Conservation (phyloP, 1,140 invertebrate genomes). For the Pemphigus obesinymphae region DNA sequence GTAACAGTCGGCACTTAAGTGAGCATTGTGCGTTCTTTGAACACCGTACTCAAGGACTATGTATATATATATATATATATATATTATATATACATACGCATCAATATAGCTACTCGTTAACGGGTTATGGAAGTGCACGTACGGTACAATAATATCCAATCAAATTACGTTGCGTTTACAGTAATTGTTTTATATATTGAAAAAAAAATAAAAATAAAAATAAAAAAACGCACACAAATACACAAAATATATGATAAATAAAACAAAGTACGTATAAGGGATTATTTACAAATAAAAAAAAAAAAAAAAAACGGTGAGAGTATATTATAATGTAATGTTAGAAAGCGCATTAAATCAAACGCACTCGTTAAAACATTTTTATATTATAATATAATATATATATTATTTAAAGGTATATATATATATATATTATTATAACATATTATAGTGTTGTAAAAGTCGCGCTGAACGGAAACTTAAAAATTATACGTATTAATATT, state of each 20-base stretch:
- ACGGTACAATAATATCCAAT: not conserved
- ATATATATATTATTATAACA: not conserved
- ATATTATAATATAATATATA: not conserved
- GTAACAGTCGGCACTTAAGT: not conserved
- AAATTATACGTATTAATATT: not conserved
- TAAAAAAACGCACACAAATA: not conserved
- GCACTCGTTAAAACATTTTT: no score
- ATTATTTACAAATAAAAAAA: not conserved
- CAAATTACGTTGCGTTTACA: not conserved
- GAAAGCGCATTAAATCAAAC: not conserved
- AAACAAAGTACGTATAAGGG: not conserved
- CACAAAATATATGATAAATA: not conserved
- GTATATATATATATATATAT: not conserved
- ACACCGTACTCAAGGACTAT: not conserved
- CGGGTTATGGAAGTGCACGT: not conserved
- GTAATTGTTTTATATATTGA: not conserved
- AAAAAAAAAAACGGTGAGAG: no score
- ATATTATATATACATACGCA: not conserved
- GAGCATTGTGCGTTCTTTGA: not conserved
- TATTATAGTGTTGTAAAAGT: not conserved
- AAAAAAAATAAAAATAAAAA: not conserved
- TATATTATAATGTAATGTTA: no score
- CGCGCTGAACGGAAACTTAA: not conserved
- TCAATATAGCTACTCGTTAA: not conserved
- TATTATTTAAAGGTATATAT: no score